These are phyloP conservation scores for Otus sunia DNA, from an alignment of 2,113 vertebrate species.

Conservation along the genomic window DNA sequence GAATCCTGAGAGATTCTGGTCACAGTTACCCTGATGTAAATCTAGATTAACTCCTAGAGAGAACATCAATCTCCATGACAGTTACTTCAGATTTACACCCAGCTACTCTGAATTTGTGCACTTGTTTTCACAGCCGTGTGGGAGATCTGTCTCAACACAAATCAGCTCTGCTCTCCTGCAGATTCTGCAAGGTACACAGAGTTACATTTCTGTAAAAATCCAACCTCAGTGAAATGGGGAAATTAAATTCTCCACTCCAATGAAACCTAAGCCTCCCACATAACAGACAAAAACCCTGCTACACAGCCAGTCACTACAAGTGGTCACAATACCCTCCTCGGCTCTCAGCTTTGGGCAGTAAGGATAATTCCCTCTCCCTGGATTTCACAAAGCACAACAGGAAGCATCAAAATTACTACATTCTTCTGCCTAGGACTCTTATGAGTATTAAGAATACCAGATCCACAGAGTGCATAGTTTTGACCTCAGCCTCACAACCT, in stretches of 20 bases:
- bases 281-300: neutral
- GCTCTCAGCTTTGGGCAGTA: neutral
- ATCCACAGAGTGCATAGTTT: neutral
- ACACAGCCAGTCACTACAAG: neutral
- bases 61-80: slow-evolving; percentile 47
- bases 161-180: slow-evolving; percentile 47
- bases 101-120: slow-evolving; percentile 46
- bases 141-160: slow-evolving; percentile 63
- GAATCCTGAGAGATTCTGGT: slow-evolving; percentile 50
- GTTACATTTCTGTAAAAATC: slow-evolving; percentile 33
- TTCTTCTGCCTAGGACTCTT: neutral
- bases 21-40: slow-evolving; percentile 33
- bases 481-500: neutral
- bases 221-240: neutral
- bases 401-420: neutral
- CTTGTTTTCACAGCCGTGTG: slow-evolving; percentile 52
- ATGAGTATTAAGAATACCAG: neutral
- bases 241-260: slow-evolving; percentile 15
- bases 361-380: neutral
- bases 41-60: slow-evolving; percentile 40
- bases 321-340: neutral
- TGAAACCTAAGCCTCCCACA: slow-evolving; percentile 1
- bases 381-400: neutral
- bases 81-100: slow-evolving; percentile 52
- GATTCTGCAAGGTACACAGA: slow-evolving; percentile 34